These are phyloP conservation scores for Pocillopora meandrina DNA, from an alignment of 92 coral and sea anemone species.

Conservation along the genomic window DNA sequence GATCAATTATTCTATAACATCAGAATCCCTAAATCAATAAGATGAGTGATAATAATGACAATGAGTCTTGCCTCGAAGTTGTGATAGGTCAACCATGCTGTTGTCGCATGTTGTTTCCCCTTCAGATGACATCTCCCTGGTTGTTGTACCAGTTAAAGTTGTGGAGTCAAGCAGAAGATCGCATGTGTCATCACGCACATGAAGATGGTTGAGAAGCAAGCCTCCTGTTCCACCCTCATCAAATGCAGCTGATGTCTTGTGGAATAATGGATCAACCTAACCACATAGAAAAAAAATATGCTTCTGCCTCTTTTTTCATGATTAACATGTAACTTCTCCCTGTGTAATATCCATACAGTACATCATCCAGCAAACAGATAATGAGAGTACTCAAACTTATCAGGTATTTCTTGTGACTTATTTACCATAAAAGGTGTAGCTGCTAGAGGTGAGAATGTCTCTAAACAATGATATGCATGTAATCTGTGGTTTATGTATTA, in stretches of 20 bases:
- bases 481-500: no score
- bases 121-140: slow-evolving; percentile 39
- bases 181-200: slow-evolving; percentile 83
- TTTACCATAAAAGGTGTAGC: no score
- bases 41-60: not conserved
- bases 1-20: no score
- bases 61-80: slow-evolving; percentile 67
- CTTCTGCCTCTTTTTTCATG: no score
- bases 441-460: no score
- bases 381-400: no score
- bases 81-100: slow-evolving; percentile 77
- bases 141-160: slow-evolving; percentile 63
- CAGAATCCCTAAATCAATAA: no score
- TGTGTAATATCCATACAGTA: no score
- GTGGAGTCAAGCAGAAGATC: slow-evolving; percentile 89
- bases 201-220: slow-evolving; percentile 77
- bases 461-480: no score
- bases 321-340: no score
- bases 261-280: slow-evolving; percentile 95
- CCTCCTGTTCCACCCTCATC: slow-evolving; percentile 96
- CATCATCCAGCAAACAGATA: no score
- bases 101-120: slow-evolving; percentile 66
- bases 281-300: not conserved
- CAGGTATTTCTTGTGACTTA: no score
- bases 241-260: slow-evolving; percentile 95